Evolutionary conservation across 2,888 invertebrate genomes (phyloP), one percentile per base, ranked within the genome.

Genomic region (Aspidiotus destructor): DNA sequence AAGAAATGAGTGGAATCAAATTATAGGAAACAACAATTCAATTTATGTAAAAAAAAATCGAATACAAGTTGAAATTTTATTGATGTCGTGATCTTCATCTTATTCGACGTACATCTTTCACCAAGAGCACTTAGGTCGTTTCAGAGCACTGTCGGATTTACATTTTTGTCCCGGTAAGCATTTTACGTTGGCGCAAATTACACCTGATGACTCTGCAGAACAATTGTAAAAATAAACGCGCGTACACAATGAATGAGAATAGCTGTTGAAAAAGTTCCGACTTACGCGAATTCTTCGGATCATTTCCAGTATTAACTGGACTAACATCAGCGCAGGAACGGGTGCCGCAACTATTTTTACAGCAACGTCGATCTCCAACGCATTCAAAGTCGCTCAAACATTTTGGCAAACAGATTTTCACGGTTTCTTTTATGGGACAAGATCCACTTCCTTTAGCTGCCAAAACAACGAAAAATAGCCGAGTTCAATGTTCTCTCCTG

Each of bases 351-450:
- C 11, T 15, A 55, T 69, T 69, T 2, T 28, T 58, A 53, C 69
- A 69, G 15, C 69, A 69, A 41, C 69, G 63, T 54, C 57, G 63
- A n/a, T 69, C n/a, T 28, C 64, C 64, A 11, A 61, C 53, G 41
- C 69, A 69, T 54, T 69, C 69, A 54, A 52, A 69, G 40, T 69
- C 69, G 58, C 69, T 69, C 13, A 64, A 42, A 53, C 69, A 69
- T 17, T 64, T 64, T 13, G 69, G 69, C 11, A 65, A 16, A n/a
- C 69, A 69, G 15, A 44, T 64, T 8, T 60, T 63, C 9, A 69
- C 42, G 15, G 64, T 44, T 16, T 60, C 44, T n/a, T 55, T 53
- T 8, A 64, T 69, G 41, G 69, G 69, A 65, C 69, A 69, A 10
- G 41, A 62, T 41, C 69, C 69, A 48, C 8, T 15, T 6, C 67